Base-by-base conservation (phyloP, 2,113 vertebrate species). In the Pica pica region DNA sequence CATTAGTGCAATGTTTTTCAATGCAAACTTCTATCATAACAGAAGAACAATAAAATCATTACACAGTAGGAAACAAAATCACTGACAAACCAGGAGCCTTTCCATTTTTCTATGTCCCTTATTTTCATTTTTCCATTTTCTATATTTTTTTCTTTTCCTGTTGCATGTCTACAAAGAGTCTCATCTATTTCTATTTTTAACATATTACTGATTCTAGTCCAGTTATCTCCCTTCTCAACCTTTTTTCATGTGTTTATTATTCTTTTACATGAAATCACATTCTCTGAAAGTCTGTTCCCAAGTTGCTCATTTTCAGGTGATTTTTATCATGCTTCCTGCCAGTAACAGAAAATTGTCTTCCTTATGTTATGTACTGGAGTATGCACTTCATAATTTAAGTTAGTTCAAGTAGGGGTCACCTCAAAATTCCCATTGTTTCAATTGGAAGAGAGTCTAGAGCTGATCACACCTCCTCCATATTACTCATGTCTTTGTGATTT, bases 321-420 rank as follows among this genome's bases (percentile, higher is more conserved):
- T 79, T 79, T 96, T 81, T 84, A 89, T 82, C 35, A 42, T 77
- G 30, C 9, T 55, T 91, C 50, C 59, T 83, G 57, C 59, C 67
- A 93, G 61, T 79, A 92, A 89, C 21, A 82, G 75, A 94, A 95
- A 93, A 90, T 82, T 90, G 47, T 74, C 78, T 93, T 94, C 67
- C 63, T 63, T 90, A 44, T 56, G 27, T 78, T 78, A 79, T 37
- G 7, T 59, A 85, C 33, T 47, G 22, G 42, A 88, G 35, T 74
- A 69, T 56, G 39, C 52, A 67, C 63, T 83, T 46, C 39, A 67
- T 86, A 83, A 96, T 83, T 95, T 94, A 68, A 84, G 23, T 39
- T 59, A 74, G 87, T 94, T 93, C 91, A 95, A 69, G 19, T 5
- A 64, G 35, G 17, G 74, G 42, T 93, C 78, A 93, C 71, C 30